phyloP scores from a whole-genome alignment of 2,888 invertebrate species.

The Harpalus rufipes region DNA sequence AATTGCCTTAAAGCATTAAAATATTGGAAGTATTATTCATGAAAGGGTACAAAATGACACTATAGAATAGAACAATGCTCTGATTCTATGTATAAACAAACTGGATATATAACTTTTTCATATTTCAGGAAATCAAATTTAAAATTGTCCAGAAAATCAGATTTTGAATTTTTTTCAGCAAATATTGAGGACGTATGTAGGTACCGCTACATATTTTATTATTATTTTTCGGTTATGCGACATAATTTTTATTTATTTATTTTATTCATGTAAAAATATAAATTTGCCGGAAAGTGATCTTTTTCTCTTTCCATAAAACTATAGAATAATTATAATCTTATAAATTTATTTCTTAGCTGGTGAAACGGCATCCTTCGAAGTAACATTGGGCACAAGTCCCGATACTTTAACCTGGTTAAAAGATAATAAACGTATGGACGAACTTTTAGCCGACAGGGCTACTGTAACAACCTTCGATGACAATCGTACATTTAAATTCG shows the following conservation, averaged over 20 bases:
- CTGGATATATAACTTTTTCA: too few relatives aligned
- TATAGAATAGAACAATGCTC: too few relatives aligned
- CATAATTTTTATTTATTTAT: too few relatives aligned
- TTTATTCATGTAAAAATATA: too few relatives aligned
- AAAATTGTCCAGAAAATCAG: too few relatives aligned
- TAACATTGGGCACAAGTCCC: slow-evolving; percentile 83
- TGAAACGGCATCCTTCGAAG: slow-evolving; percentile 89
- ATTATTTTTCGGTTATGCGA: not conserved
- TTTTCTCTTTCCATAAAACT: not conserved
- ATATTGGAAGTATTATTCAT: too few relatives aligned
- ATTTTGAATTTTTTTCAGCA: too few relatives aligned
- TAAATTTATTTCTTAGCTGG: slow-evolving; percentile 84
- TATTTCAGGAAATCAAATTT: too few relatives aligned
- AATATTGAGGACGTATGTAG: too few relatives aligned
- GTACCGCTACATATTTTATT: not conserved
- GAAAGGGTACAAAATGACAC: too few relatives aligned
- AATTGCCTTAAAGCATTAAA: too few relatives aligned
- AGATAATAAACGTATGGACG: slow-evolving; percentile 90
- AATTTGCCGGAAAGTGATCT: not conserved
- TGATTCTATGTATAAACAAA: too few relatives aligned
- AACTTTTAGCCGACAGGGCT: slow-evolving; percentile 85
- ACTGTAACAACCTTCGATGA: slow-evolving; percentile 81
- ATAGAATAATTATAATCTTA: not conserved
- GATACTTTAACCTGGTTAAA: slow-evolving; percentile 90
- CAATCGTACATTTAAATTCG: slow-evolving; percentile 84